A percentile compares a stretch with the other conserved stretches of the same genome.
Evolutionary conservation across 2,888 invertebrate genomes (phyloP).

Genomic region (Cryptus armator): DNA sequence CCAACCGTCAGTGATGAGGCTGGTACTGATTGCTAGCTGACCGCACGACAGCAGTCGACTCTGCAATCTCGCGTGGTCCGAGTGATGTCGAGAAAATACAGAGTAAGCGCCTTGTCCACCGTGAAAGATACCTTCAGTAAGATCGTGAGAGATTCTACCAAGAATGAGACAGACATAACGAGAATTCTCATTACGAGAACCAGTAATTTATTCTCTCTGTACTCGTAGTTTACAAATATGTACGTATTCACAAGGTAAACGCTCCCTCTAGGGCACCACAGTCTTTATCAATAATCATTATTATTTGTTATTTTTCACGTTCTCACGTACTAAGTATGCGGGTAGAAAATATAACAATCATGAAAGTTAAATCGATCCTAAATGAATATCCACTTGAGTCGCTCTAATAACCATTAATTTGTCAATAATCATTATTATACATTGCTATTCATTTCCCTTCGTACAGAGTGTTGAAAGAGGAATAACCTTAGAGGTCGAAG

Average conservation of each 20-base stretch:
- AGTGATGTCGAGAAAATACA: neutral
- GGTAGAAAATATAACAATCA: neutral
- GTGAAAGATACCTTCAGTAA: neutral
- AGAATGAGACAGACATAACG: conserved; percentile 8
- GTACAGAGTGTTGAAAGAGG: too few species aligned
- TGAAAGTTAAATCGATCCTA: neutral
- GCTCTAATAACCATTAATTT: too few species aligned
- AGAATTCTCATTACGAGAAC: conserved; percentile 4
- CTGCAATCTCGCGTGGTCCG: neutral
- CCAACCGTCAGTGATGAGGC: conserved; percentile 1
- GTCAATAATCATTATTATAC: too few species aligned
- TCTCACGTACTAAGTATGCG: conserved; percentile 1
- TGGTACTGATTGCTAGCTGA: conserved; percentile 19
- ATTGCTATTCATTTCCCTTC: too few species aligned
- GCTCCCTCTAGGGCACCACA: neutral
- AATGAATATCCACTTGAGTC: neutral
- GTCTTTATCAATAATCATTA: conserved; percentile 1
- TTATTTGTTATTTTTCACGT: neutral
- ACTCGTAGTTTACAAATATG: neutral
- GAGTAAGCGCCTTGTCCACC: conserved; percentile 1
- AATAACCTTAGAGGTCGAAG: too few species aligned
- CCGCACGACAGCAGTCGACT: conserved; percentile 27
- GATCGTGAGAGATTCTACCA: conserved; percentile 5
- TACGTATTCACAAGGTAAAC: neutral
- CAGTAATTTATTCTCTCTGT: neutral